Conservation (phyloP, 2,888 invertebrate species). For the Erebia ligea region DNA sequence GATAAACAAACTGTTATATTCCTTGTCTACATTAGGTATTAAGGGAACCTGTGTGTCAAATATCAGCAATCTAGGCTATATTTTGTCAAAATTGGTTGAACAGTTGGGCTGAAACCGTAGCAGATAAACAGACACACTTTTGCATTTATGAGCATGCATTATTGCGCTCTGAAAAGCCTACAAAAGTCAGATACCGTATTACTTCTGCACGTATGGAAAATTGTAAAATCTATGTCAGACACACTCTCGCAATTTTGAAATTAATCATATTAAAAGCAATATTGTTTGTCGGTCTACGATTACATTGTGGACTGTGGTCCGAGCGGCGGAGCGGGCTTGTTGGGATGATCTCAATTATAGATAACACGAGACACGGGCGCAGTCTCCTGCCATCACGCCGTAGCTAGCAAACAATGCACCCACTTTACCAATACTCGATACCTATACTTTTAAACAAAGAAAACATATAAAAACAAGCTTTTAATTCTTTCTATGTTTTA, state of each 20-base stretch:
- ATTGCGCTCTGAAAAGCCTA: too few relatives aligned
- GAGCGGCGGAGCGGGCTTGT: not conserved
- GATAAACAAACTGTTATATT: too few relatives aligned
- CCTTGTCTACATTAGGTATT: too few relatives aligned
- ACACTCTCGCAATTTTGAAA: not conserved
- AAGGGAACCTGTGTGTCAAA: too few relatives aligned
- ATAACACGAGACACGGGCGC: conserved; percentile 3
- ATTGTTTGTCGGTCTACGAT: not conserved
- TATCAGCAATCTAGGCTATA: too few relatives aligned
- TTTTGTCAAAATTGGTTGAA: too few relatives aligned
- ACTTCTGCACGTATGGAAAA: too few relatives aligned
- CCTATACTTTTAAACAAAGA: not conserved
- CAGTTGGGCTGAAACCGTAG: too few relatives aligned
- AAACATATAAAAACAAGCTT: not conserved
- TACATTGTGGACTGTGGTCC: not conserved
- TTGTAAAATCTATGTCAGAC: too few relatives aligned
- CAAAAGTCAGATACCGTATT: too few relatives aligned
- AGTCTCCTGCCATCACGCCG: not conserved
- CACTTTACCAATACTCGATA: not conserved
- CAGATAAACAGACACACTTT: too few relatives aligned
- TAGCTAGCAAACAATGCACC: not conserved
- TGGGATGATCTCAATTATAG: conserved; percentile 17
- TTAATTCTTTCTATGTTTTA: not conserved
- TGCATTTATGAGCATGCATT: too few relatives aligned
- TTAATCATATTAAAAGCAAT: not conserved